Evolutionary conservation across 2,113 vertebrate genomes (phyloP), one percentile per base, ranked within the genome.

Genomic region (Conger conger): DNA sequence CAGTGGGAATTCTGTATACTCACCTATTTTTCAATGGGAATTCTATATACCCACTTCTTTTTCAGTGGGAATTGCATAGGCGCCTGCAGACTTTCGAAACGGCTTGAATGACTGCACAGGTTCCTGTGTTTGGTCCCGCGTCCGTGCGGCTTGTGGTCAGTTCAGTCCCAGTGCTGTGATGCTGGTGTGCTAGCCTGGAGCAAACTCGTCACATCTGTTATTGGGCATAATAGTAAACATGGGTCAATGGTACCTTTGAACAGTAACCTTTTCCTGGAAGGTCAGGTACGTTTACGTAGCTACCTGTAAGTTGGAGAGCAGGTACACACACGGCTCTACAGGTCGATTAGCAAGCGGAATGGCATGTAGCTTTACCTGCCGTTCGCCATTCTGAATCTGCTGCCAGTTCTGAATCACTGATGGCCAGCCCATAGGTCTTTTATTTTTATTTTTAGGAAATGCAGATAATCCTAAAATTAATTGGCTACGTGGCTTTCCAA

Each of bases 191-290:
- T 6, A 33, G n/a, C 5, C 45, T 2, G 18, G 20, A 15, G 42
- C 20, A 4, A 53, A 38, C 27, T n/a, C 23, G 8, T 16, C 0
- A 53, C 3, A 50, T 30, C 40, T 81, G 79, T 81, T 81, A 30
- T 45, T 30, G 45, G 79, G 27, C 9, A 50, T 81, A 81, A 81
- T 42, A 81, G 79, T 81, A 50, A 81, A 81, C 79, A 81, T 6
- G 40, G 17, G 36, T 40, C 27, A 79, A 27, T 38, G 36, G 13
- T 42, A 20, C 38, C 18, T 79, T 0, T 6, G 38, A 18, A 23
- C 38, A 27, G 0, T 9, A 42, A 40, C 42, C 78, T 40, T 73
- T 7, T 33, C 27, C 8, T 30, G 68, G 68, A 73, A n/a, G 68
- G 68, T 73, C 68, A 33, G n/a, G n/a, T n/a, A 50, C n/a, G 33